phyloP scores from a whole-genome alignment of 2,113 vertebrate genomes.

The Dinomys branickii region DNA sequence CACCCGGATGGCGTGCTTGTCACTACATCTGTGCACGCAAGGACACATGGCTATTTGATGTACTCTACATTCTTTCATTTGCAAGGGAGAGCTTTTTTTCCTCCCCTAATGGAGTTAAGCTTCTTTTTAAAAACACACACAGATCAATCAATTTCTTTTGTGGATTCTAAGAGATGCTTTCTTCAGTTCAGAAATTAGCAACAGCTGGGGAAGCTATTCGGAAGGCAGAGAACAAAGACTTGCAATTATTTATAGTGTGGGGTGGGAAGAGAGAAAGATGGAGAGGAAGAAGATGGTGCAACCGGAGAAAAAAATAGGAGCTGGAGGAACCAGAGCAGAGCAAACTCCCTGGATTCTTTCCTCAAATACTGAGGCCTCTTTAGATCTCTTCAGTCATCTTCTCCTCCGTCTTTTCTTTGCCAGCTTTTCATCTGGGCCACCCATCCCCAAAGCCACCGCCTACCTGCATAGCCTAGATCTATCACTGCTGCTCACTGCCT shows the following conservation, averaged over 20 bases:
- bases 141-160: conserved; percentile 67
- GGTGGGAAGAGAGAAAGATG: not conserved
- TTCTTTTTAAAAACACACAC: conserved; percentile 34
- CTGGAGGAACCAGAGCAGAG: not conserved
- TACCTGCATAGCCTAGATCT: not conserved
- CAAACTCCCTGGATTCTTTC: not conserved
- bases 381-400: not conserved
- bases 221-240: conserved; percentile 63
- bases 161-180: conserved; percentile 58
- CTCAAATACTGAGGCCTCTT: not conserved
- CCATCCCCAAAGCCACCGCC: not conserved
- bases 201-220: conserved; percentile 58
- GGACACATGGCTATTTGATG: not conserved
- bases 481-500: not conserved
- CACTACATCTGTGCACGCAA: accelerated
- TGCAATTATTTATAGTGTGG: conserved; percentile 51
- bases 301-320: not conserved
- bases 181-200: conserved; percentile 65
- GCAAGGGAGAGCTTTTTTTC: not conserved
- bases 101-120: not conserved
- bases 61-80: not conserved
- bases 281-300: not conserved
- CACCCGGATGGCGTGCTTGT: not conserved
- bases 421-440: not conserved
- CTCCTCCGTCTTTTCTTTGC: not conserved